These are phyloP conservation scores for Alligator mississippiensis DNA, from an alignment of 2,113 vertebrate species.

Conservation along the genomic window DNA sequence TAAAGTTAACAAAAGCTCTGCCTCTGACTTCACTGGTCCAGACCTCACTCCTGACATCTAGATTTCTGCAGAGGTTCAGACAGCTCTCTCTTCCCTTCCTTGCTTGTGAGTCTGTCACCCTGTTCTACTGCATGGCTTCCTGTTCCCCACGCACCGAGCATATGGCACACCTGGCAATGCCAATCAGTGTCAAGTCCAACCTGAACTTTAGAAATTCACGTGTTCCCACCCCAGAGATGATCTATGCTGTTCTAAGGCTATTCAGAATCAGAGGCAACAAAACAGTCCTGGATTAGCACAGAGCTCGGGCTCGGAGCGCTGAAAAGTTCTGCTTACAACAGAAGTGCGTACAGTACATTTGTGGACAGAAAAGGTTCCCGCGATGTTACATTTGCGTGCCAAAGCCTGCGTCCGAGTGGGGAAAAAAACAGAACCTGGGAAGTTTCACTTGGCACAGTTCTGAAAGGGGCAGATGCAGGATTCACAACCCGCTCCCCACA, in stretches of 20 bases:
- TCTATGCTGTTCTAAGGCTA: background rate
- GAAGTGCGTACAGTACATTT: background rate
- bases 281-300: background rate
- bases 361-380: background rate
- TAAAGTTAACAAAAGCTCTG: too few species aligned
- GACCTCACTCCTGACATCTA: too few species aligned
- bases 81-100: background rate
- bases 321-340: background rate
- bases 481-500: too few species aligned
- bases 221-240: background rate
- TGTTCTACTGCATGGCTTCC: background rate
- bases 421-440: background rate
- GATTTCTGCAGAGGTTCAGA: background rate
- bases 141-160: background rate
- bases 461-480: background rate
- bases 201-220: background rate
- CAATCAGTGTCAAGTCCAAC: background rate
- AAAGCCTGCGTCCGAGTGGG: background rate
- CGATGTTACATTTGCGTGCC: background rate
- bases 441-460: background rate
- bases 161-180: background rate
- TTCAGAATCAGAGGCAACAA: background rate
- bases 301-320: background rate
- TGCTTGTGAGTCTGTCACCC: background rate
- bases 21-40: too few species aligned